phyloP scores from a whole-genome alignment of 1,140 invertebrate species.

The Drosophila oshimai region DNA sequence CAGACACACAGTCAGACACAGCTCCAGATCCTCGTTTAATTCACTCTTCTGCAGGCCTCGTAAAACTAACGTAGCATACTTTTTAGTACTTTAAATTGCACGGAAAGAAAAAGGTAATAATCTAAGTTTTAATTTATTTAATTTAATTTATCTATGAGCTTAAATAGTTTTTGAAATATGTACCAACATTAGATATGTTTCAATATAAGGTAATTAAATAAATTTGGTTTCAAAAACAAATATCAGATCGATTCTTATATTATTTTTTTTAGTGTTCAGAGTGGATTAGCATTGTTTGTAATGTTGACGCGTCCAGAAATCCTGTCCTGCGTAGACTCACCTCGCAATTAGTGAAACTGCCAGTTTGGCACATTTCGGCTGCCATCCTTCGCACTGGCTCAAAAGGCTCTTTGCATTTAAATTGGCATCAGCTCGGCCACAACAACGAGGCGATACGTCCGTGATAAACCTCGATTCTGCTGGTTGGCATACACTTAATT shows the following conservation, averaged over 20 bases:
- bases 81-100: slow-evolving; percentile 2
- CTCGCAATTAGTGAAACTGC: slow-evolving; percentile 67
- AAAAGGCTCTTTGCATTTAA: slow-evolving; percentile 73
- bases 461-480: slow-evolving; percentile 30
- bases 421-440: slow-evolving; percentile 49
- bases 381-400: slow-evolving; percentile 37
- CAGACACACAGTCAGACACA: slow-evolving; percentile 16
- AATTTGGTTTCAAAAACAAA: no score
- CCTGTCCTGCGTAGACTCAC: slow-evolving; percentile 11
- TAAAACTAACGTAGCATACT: slow-evolving; percentile 64
- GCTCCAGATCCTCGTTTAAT: slow-evolving; percentile 49
- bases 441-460: slow-evolving; percentile 22
- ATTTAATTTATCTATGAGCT: neutral
- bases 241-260: no score
- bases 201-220: no score
- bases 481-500: slow-evolving; percentile 60
- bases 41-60: slow-evolving; percentile 56
- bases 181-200: no score
- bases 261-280: slow-evolving; percentile 4
- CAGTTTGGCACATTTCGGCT: slow-evolving; percentile 61
- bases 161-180: no score
- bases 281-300: slow-evolving; percentile 59
- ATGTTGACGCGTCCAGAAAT: slow-evolving; percentile 8
- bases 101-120: neutral
- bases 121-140: neutral